Base-by-base conservation (phyloP, 2,888 invertebrate species). In the Nemotelus pantherinus region DNA sequence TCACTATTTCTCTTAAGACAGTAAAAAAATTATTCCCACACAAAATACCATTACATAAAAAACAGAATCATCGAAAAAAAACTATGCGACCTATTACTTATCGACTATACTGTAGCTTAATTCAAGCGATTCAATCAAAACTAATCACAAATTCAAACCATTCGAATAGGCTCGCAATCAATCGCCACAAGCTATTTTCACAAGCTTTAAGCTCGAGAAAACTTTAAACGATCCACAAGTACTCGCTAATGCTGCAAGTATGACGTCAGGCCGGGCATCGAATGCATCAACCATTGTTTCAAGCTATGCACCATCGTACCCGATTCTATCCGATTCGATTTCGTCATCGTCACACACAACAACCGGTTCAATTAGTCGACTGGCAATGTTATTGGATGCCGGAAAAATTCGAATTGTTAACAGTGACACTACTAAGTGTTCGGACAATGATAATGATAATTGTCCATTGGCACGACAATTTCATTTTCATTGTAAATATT, bases 201-300 rank as follows among this genome's bases (percentile, higher is more conserved):
- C 96, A 39, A 96, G 95, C 82, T 97, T 97, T 86, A 97, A 97
- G 85, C 89, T 97, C 80, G 96, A 96, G 39, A 96, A 95, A 87
- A 88, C 88, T 82, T 39, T 48, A 3, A 71, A 67, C 58, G 77
- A 80, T 85, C 85, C 4, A 85, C 85, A 3, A 85, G 87, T 2
- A 85, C 87, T 10, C 57, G 39, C 10, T 63, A 44, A 45, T 9
- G 53, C 47, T 10, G 9, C 47, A 10, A 55, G 43, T 4, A 10
- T 39, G 39, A 60, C 5, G 47, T 6, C 58, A 5, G 2, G n/a
- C 9, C 2, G 9, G 7, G n/a, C 53, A 2, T 10, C 53, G n/a
- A 2, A 7, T 9, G 5, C 25, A 50, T 68, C 68, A 1, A 50
- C 9, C 39, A 50, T 53, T 6, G 41, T 50, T 5, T 50, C 68